These are phyloP conservation scores for Smittia sp. DNA, from an alignment of 2,888 invertebrate genomes.

Conservation along the genomic window DNA sequence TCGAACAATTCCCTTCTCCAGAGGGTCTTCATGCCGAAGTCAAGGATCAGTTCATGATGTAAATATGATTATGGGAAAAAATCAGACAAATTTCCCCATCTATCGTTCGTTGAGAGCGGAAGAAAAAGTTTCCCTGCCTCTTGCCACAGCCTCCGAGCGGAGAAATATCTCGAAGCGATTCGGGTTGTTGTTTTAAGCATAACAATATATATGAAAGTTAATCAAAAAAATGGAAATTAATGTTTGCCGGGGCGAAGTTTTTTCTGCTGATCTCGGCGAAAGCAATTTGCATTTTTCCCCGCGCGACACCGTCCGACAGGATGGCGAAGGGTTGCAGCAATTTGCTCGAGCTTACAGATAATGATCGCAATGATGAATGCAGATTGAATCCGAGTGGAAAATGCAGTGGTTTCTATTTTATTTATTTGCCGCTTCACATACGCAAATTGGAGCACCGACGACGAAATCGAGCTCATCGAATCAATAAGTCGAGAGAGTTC, in stretches of 20 bases:
- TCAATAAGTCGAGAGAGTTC: neutral
- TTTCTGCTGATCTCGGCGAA: slow-evolving; percentile 12
- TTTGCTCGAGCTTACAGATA: too few relatives aligned
- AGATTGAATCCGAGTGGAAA: too few relatives aligned
- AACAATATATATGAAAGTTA: neutral
- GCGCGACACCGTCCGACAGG: neutral
- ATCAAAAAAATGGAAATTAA: neutral
- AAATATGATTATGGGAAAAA: slow-evolving; percentile 4
- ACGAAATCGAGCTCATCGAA: too few relatives aligned
- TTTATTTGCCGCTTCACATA: too few relatives aligned
- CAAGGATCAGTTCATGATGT: neutral
- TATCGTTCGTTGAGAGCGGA: too few relatives aligned
- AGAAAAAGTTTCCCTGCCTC: neutral
- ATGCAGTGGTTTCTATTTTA: too few relatives aligned
- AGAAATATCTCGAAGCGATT: neutral
- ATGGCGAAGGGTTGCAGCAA: too few relatives aligned
- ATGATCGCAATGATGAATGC: too few relatives aligned
- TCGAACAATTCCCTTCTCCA: neutral
- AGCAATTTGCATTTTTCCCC: neutral
- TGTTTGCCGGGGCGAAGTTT: neutral
- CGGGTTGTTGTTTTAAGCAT: neutral
- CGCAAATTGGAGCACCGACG: too few relatives aligned
- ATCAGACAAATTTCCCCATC: neutral
- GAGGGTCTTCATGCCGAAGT: neutral
- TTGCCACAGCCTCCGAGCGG: neutral